A percentile compares a stretch with the other conserved stretches of the same genome.
phyloP scores from a whole-genome alignment of 2,113 vertebrate genomes.

The Gymnocephalus cernua region DNA sequence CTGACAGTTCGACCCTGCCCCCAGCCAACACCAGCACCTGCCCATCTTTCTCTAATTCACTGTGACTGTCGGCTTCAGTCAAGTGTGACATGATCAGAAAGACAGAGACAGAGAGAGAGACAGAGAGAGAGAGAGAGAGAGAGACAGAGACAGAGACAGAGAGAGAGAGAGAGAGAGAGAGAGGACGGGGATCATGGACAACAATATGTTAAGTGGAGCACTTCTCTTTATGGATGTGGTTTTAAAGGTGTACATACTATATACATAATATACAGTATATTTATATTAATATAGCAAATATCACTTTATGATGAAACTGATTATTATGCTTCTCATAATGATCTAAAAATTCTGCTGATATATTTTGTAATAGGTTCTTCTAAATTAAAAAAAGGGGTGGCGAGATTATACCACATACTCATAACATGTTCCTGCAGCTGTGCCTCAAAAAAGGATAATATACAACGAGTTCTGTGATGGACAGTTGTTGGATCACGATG shows the following conservation, averaged over 20 bases:
- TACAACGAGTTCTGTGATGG: background rate
- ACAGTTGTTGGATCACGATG: background rate
- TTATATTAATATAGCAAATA: background rate
- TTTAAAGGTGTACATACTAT: background rate
- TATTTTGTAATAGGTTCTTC: background rate
- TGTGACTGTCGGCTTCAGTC: slow-evolving; percentile 62
- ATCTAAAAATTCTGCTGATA: background rate
- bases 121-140: slow-evolving; percentile 9
- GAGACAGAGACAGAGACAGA: background rate
- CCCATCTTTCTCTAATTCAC: slow-evolving; percentile 49
- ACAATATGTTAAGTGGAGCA: background rate
- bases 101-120: background rate
- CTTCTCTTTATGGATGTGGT: background rate
- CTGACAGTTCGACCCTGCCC: slow-evolving; percentile 51
- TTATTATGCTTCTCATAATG: background rate
- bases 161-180: background rate
- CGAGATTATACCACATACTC: background rate
- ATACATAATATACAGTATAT: background rate
- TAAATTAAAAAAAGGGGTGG: background rate
- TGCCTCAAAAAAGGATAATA: background rate
- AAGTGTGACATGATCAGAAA: slow-evolving; percentile 63
- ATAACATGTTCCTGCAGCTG: background rate
- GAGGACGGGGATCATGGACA: slow-evolving; percentile 27
- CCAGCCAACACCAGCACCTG: slow-evolving; percentile 52
- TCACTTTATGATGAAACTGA: background rate